Evolutionary conservation across 2,888 invertebrate genomes (phyloP), one percentile per base, ranked within the genome.

Genomic region (Mythimna impura): DNA sequence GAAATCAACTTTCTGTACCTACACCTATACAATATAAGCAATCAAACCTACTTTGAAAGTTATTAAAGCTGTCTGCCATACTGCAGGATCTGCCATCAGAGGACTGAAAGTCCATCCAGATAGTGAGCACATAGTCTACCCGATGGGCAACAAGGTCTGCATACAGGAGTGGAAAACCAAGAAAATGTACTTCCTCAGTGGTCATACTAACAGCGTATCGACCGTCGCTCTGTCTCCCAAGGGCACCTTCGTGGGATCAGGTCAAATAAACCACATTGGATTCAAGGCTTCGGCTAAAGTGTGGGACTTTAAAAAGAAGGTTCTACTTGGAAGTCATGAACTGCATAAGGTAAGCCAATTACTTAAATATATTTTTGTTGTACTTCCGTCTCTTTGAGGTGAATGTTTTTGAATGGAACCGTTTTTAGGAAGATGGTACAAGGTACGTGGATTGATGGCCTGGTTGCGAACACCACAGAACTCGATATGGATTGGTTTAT

Each of bases 231-330:
- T 98, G 17, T 99, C 99, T 14, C 96, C 96, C 0, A 96, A 97
- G 66, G 96, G 99, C 36, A 97, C 97, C 34, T 98, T 97, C 87
- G 95, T 99, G 55, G 99, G 98, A 8, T 99, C 99, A 0, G 99
- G 99, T 0, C 99, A 99, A 94, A 97, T 98, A 55, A 99, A 98
- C 89, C 98, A 99, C 89, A 98, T 98, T 92, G 99, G 99, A 7
- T 99, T 99, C 91, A 98, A 98, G 92, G 97, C 99, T 0, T 97
- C 97, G 73, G 98, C 98, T 0, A 98, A 99, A 82, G 93, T 99
- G 22, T 99, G 99, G 99, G 97, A 98, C 89, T 99, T 98, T 90
- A 96, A 97, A 20, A 97, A 96, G 66, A 97, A 96, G 80, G 93
- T 93, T 50, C 94, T 97, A 77, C 89, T 98, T 50, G 97, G 97